These are phyloP conservation scores for Drosophila subquinaria DNA, from an alignment of 2,888 invertebrate species.

Conservation along the genomic window DNA sequence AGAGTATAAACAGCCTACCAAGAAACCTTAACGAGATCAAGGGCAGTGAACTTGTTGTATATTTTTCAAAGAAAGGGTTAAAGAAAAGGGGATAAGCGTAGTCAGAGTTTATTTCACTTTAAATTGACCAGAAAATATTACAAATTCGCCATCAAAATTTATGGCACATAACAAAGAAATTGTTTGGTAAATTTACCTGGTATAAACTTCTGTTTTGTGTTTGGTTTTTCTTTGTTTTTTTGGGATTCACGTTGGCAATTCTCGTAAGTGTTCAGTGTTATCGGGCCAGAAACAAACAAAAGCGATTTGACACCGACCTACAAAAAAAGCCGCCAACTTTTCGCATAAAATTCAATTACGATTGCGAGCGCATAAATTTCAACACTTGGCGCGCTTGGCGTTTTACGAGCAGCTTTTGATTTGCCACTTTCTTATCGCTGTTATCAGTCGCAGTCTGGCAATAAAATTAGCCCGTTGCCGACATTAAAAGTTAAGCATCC, in stretches of 20 bases:
- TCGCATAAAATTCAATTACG: slow-evolving; percentile 78
- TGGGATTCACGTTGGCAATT: slow-evolving; percentile 31
- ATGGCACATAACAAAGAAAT: slow-evolving; percentile 22
- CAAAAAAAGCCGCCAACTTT: slow-evolving; percentile 56
- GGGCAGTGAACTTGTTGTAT: slow-evolving; percentile 16
- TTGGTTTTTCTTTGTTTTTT: not conserved
- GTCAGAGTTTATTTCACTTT: not conserved
- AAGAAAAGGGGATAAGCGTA: not conserved
- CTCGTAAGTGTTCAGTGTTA: slow-evolving; percentile 46
- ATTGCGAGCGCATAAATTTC: slow-evolving; percentile 66
- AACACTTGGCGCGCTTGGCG: slow-evolving; percentile 53
- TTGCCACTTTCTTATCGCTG: slow-evolving; percentile 62
- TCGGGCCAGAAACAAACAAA: slow-evolving; percentile 35
- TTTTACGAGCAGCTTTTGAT: slow-evolving; percentile 58
- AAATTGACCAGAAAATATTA: slow-evolving; percentile 31
- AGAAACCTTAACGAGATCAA: not conserved
- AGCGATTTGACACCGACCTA: slow-evolving; percentile 22
- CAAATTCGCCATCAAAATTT: slow-evolving; percentile 11
- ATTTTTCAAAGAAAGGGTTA: not conserved
- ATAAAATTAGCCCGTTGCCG: slow-evolving; percentile 65
- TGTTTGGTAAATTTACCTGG: slow-evolving; percentile 45
- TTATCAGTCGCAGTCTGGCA: slow-evolving; percentile 59
- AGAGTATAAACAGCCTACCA: slow-evolving; percentile 7
- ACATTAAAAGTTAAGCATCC: slow-evolving; percentile 61
- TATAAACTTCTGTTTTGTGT: slow-evolving; percentile 18